phyloP scores from a whole-genome alignment of 2,113 vertebrate species.

The Pollimyrus isidori region DNA sequence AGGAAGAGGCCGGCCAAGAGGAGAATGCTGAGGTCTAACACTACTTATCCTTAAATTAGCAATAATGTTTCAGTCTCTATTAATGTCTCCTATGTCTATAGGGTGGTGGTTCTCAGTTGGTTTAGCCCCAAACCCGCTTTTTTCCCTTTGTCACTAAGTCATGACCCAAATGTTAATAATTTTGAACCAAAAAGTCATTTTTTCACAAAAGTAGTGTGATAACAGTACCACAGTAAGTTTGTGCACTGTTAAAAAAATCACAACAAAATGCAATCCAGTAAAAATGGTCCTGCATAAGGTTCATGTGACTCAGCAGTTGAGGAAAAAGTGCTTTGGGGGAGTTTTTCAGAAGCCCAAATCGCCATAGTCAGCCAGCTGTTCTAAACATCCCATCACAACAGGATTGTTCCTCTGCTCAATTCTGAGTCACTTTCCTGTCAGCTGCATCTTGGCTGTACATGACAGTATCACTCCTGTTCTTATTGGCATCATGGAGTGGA shows the following conservation, averaged over 20 bases:
- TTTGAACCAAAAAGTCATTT: not conserved
- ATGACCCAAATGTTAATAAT: not conserved
- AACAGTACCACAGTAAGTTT: not conserved
- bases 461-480: not conserved
- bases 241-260: not conserved
- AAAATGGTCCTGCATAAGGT: not conserved
- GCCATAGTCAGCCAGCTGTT: not conserved
- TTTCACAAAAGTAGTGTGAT: not conserved
- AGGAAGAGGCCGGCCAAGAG: conserved; percentile 58
- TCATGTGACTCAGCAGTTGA: not conserved
- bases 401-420: not conserved
- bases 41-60: not conserved
- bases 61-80: not conserved
- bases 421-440: not conserved
- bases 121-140: not conserved
- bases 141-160: not conserved
- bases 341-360: not conserved
- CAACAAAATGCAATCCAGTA: not conserved
- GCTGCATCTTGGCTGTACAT: not conserved
- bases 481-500: not conserved
- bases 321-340: not conserved
- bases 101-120: not conserved
- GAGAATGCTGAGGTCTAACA: conserved; percentile 61
- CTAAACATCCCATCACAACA: not conserved
- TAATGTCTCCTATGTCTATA: not conserved